These are phyloP conservation scores for Pyrgilauda ruficollis DNA, from an alignment of 2,113 vertebrate genomes.

Conservation along the genomic window DNA sequence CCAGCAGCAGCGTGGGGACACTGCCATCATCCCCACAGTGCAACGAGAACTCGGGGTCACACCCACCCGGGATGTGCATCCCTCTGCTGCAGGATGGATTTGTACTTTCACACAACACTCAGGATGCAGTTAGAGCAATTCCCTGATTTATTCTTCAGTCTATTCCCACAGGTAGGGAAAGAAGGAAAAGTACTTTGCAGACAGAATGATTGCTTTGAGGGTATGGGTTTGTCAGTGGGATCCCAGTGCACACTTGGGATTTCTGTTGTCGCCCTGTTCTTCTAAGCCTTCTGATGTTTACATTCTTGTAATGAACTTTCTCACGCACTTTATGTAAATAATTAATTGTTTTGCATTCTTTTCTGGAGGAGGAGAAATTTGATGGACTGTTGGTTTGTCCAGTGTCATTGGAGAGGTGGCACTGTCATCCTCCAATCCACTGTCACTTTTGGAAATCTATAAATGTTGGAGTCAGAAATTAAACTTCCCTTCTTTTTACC, in stretches of 20 bases:
- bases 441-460: no score
- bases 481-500: no score
- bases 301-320: no score
- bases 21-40: slow-evolving; percentile 89
- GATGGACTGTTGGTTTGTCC: no score
- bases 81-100: neutral
- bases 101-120: neutral
- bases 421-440: no score
- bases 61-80: no score
- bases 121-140: neutral
- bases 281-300: no score
- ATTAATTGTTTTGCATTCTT: no score
- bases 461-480: no score
- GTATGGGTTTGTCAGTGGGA: neutral
- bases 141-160: neutral
- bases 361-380: no score
- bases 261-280: neutral
- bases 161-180: neutral
- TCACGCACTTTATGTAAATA: no score
- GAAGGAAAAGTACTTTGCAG: neutral
- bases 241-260: neutral
- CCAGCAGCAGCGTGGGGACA: slow-evolving; percentile 91
- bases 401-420: no score
- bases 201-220: neutral
- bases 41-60: slow-evolving; percentile 83